These are phyloP conservation scores for Nannobrachium achirus DNA, from an alignment of 2,113 vertebrate genomes.

Conservation along the genomic window DNA sequence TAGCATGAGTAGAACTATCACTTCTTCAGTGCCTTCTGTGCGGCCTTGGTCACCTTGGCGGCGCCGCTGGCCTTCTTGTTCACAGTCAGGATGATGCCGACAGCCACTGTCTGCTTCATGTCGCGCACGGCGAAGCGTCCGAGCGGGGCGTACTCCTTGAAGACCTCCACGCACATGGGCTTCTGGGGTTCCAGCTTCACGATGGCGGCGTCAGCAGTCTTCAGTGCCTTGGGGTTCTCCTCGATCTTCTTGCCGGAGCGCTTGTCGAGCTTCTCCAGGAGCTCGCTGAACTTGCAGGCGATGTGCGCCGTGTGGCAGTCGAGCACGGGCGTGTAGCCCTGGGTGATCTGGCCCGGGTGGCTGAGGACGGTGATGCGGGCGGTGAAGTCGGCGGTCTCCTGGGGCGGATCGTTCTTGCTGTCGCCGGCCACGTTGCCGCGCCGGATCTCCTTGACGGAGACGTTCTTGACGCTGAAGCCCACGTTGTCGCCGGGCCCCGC, in stretches of 20 bases:
- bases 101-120: conserved; percentile 73
- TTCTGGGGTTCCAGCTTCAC: conserved; percentile 61
- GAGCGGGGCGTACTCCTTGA: conserved; percentile 63
- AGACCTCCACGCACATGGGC: conserved; percentile 72
- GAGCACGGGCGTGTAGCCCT: conserved; percentile 48
- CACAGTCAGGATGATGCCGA: conserved; percentile 68
- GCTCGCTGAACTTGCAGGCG: conserved; percentile 68
- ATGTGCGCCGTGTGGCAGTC: conserved; percentile 21
- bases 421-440: conserved; percentile 68
- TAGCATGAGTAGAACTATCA: conserved; percentile 37
- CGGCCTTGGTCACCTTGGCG: too few species aligned
- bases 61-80: conserved; percentile 15
- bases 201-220: conserved; percentile 69
- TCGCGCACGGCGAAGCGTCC: conserved; percentile 67
- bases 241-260: conserved; percentile 63
- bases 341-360: conserved; percentile 67
- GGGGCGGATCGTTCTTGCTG: conserved; percentile 66
- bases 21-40: too few species aligned
- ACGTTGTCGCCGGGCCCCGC: too few species aligned
- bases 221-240: conserved; percentile 49
- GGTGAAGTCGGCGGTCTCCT: conserved; percentile 54
- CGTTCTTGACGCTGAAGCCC: too few species aligned
- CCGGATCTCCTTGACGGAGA: conserved; percentile 58
- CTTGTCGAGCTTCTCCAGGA: conserved; percentile 61
- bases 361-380: conserved; percentile 72